These are phyloP conservation scores for Dasypolia templi DNA, from an alignment of 2,888 invertebrate genomes.

Conservation along the genomic window DNA sequence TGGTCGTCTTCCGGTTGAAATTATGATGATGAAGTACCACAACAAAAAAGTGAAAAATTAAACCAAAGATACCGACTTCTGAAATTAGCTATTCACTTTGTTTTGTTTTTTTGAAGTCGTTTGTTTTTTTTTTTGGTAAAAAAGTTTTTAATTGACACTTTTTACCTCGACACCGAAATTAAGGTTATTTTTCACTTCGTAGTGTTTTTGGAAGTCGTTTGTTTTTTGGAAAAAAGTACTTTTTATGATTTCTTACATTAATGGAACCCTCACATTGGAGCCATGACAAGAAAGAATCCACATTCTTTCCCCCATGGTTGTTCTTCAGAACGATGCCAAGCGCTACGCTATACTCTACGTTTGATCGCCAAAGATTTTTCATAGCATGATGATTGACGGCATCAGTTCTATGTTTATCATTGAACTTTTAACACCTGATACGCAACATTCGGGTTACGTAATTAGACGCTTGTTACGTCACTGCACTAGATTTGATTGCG, in stretches of 20 bases:
- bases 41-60: too few species aligned
- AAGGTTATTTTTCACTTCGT: too few species aligned
- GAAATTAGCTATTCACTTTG: too few species aligned
- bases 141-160: too few species aligned
- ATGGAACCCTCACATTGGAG: not conserved
- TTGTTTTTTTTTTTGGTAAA: too few species aligned
- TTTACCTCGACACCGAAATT: too few species aligned
- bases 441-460: conserved; percentile 5
- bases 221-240: too few species aligned
- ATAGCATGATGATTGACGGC: conserved; percentile 8
- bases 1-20: too few species aligned
- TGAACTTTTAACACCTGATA: conserved; percentile 12
- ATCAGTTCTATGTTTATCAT: conserved; percentile 18
- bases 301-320: not conserved
- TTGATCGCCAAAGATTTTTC: conserved; percentile 8
- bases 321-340: not conserved
- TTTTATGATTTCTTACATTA: not conserved
- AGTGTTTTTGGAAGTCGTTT: too few species aligned
- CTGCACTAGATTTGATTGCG: conserved; percentile 16
- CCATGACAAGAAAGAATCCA: not conserved
- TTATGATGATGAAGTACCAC: too few species aligned
- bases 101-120: too few species aligned
- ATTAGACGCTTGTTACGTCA: conserved; percentile 30
- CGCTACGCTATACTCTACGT: not conserved
- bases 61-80: too few species aligned